phyloP scores from a whole-genome alignment of 2,113 vertebrate genomes.

The Poeciliopsis retropinna region DNA sequence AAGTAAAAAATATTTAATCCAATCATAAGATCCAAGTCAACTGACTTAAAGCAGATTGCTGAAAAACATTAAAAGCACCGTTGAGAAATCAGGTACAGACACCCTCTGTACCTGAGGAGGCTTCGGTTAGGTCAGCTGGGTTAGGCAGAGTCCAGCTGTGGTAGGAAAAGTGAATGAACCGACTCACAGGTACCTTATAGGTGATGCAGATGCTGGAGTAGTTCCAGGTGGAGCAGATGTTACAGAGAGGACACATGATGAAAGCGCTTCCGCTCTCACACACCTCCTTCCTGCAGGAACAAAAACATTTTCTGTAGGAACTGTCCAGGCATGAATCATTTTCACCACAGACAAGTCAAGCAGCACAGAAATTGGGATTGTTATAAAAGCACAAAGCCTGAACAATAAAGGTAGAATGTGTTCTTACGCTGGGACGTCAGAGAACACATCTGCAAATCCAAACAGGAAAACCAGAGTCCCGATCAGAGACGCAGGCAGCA shows the following conservation, averaged over 20 bases:
- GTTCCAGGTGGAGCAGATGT: conserved; percentile 81
- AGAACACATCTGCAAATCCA: conserved; percentile 72
- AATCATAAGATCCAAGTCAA: no score
- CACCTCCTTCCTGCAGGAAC: conserved; percentile 77
- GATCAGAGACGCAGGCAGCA: conserved; percentile 78
- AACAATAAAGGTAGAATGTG: not conserved
- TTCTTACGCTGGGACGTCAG: conserved; percentile 81
- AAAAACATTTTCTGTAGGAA: not conserved
- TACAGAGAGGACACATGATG: conserved; percentile 82
- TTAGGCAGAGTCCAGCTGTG: no score
- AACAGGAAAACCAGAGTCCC: conserved; percentile 81
- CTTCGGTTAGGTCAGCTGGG: no score
- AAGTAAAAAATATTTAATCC: no score
- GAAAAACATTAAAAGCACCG: no score
- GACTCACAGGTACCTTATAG: conserved; percentile 75
- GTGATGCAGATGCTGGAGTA: conserved; percentile 84
- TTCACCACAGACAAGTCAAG: not conserved
- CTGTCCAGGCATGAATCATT: not conserved
- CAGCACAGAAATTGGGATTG: not conserved
- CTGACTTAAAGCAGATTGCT: no score
- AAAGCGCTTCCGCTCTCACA: conserved; percentile 72
- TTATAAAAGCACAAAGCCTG: not conserved
- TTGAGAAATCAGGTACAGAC: no score
- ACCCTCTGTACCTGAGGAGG: no score
- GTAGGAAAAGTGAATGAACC: no score